Evolutionary conservation across 2,113 vertebrate species (phyloP), one percentile per base, ranked within the genome.

Genomic region (Zeus faber): DNA sequence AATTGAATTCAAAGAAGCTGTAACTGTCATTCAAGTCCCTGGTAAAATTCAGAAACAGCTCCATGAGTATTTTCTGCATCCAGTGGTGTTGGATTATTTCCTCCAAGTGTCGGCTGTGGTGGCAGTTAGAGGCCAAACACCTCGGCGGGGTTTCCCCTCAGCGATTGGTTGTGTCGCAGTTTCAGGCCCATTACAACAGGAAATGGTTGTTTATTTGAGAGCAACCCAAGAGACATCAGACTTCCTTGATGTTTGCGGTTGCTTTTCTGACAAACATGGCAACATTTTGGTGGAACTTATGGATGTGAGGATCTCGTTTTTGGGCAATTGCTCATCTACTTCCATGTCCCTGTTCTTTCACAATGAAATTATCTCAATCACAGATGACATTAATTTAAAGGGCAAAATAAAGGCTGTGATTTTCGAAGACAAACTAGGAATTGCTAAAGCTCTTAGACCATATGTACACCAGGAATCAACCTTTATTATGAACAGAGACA

Each of bases 121-220:
- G 46, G 85, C 76, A 31, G 57, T 67, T 3, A 63, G 56, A 53
- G 65, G 10, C 0, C 58, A 68, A 5, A 66, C 67, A 35, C 60
- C 43, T 25, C 84, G 76, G 50, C 72, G 64, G 47, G 87, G 85
- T 3, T 92, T 93, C 74, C 93, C 92, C 14, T 91, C 92, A 35
- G 81, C 76, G 0, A 91, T 96, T 49, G 85, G 83, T 24, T 88
- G 89, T 47, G 62, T 95, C 25, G 70, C 75, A 17, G 73, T 93
- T 35, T 81, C 85, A 43, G 81, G 74, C 16, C 85, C 91, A 0
- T 62, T 92, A 35, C 82, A 91, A 70, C 79, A 91, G 57, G 79
- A 92, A 55, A 92, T 95, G 92, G 43, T 91, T 59, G 76, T 95
- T 40, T 94, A 94, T 64, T 66, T 93, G 65, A 88, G 84, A 79